These are phyloP conservation scores for Dryocosmus kuriphilus DNA, from an alignment of 2,888 invertebrate genomes.

Conservation along the genomic window DNA sequence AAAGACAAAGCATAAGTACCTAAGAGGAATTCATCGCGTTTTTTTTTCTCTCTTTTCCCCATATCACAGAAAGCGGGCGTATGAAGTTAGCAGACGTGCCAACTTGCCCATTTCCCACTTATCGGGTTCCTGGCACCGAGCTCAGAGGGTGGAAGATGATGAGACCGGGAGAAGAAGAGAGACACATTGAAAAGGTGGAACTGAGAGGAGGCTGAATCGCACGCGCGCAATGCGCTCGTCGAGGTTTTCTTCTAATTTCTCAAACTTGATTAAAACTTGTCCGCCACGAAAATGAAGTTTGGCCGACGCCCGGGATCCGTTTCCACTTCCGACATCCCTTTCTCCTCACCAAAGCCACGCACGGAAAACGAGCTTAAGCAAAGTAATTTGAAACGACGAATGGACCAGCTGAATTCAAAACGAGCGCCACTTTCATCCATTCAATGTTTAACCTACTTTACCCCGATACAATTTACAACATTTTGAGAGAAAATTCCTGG, in stretches of 20 bases:
- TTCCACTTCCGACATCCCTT: constrained; percentile 2
- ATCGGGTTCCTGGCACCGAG: constrained; percentile 60
- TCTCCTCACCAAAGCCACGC: background rate
- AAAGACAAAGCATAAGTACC: constrained; percentile 5
- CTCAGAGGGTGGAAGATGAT: constrained; percentile 24
- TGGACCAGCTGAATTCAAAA: constrained; percentile 3
- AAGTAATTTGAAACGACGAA: constrained; percentile 15
- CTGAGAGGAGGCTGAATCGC: constrained; percentile 31
- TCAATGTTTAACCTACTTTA: background rate
- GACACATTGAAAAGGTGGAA: constrained; percentile 40
- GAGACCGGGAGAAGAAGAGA: constrained; percentile 45
- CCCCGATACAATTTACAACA: background rate
- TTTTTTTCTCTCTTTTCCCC: constrained; percentile 26
- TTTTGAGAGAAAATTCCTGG: background rate
- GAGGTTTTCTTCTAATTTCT: constrained; percentile 72
- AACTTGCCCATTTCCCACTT: constrained; percentile 64
- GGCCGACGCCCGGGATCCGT: constrained; percentile 41
- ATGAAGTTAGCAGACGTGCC: constrained; percentile 69
- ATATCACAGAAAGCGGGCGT: constrained; percentile 43
- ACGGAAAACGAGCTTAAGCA: constrained; percentile 23
- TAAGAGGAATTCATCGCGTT: constrained; percentile 31
- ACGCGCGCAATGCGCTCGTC: constrained; percentile 47
- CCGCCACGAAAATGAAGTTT: constrained; percentile 71
- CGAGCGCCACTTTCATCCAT: constrained; percentile 2
- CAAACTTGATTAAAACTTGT: constrained; percentile 75